phyloP scores from a whole-genome alignment of 2,888 invertebrate species.

The Calliopum simillimum region DNA sequence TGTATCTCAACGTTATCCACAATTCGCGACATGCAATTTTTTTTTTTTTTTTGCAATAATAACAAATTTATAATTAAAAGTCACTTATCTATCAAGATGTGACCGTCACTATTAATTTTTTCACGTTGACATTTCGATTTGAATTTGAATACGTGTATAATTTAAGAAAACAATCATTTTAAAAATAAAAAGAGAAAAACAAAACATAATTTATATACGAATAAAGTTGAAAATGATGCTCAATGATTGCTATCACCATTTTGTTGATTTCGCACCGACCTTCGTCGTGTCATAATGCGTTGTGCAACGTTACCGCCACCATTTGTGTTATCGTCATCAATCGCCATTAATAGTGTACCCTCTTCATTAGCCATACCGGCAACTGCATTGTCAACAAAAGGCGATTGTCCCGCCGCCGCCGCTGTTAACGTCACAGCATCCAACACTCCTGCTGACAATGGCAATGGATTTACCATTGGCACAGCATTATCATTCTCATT shows the following conservation, averaged over 20 bases:
- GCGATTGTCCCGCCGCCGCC: slow-evolving; percentile 21
- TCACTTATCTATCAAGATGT: too few species aligned
- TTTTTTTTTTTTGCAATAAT: neutral
- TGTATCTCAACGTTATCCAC: slow-evolving; percentile 5
- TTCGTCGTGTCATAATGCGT: slow-evolving; percentile 59
- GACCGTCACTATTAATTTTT: too few species aligned
- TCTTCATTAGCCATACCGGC: slow-evolving; percentile 57
- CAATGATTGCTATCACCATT: slow-evolving; percentile 54
- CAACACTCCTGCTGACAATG: neutral
- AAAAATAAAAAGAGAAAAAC: too few species aligned
- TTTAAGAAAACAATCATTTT: too few species aligned
- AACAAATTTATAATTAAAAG: neutral
- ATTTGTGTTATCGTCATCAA: slow-evolving; percentile 37
- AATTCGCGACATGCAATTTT: neutral
- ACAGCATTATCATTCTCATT: slow-evolving; percentile 37
- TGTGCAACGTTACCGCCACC: slow-evolving; percentile 41
- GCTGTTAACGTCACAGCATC: neutral
- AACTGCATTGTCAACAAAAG: slow-evolving; percentile 54
- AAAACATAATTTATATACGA: too few species aligned
- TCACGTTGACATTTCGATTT: too few species aligned
- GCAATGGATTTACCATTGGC: neutral
- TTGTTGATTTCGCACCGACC: slow-evolving; percentile 58
- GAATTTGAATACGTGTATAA: too few species aligned
- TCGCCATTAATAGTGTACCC: slow-evolving; percentile 38
- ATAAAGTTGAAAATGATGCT: neutral